Base-by-base conservation (phyloP, 1,140 invertebrate genomes). In the Hestina assimilis region DNA sequence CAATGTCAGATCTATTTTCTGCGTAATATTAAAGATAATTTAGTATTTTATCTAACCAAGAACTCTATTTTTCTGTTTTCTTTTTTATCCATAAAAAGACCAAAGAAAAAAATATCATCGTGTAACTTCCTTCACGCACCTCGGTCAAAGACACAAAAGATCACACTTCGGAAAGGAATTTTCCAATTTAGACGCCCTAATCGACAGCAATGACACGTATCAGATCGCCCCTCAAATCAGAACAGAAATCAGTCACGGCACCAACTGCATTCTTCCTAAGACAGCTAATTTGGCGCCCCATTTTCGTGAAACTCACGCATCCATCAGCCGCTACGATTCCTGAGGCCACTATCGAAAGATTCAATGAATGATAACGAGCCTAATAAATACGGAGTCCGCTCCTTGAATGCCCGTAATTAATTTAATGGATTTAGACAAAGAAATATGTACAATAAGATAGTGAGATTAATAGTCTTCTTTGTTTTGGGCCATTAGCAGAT, bases 371-470 rank as follows among this genome's bases (percentile, higher is more conserved):
- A 87, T 87, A 87, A 85, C 79, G 81, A 79, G 67, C 59, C 72
- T 85, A 87, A 85, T 87, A 87, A 87, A 83, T 84, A 83, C 75
- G 63, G 4, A 33, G 63, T 77, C 69, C 79, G 78, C 80, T 73
- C 75, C 72, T 70, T 65, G 69, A 83, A 84, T 77, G 70, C 61
- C 69, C 47, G 79, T 81, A 85, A 87, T 87, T 84, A 85, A 85
- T 85, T 84, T 84, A 85, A 85, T 84, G 81, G 77, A 84, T 87
- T 83, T 83, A 83, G 77, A 85, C 79, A 85, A 83, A 83, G 82
- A 87, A 87, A 80, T 84, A 79, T 83, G 79, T 83, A 80, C 74
- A 78, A 71, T 75, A 73, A 84, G 79, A 82, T 85, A 83, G 78
- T 78, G 69, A 75, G 79, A 83, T 81, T 83, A 72, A 82, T 82